phyloP scores from a whole-genome alignment of 2,113 vertebrate species.

The Budorcas taxicolor region DNA sequence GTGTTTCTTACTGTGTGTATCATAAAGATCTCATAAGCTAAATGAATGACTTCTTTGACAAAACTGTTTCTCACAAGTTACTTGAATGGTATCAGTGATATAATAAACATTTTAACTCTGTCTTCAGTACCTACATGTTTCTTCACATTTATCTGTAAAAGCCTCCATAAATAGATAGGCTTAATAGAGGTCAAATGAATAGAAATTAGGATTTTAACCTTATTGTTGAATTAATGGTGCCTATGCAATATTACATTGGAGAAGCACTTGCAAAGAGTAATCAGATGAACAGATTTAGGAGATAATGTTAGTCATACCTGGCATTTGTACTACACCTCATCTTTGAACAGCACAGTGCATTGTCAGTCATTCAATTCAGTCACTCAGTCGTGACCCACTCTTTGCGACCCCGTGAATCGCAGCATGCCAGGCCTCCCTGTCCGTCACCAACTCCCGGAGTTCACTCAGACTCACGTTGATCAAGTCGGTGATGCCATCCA shows the following conservation, averaged over 20 bases:
- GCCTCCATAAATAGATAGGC: background rate
- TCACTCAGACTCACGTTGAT: too few species aligned
- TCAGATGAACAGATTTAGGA: background rate
- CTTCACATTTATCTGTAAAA: background rate
- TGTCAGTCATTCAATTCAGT: background rate
- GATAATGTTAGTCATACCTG: background rate
- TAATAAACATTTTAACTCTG: background rate
- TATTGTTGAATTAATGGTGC: background rate
- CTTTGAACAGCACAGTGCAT: background rate
- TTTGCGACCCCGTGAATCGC: too few species aligned
- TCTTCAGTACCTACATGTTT: background rate
- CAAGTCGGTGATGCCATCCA: too few species aligned
- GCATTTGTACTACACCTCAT: background rate
- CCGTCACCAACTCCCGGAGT: too few species aligned
- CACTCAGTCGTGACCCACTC: too few species aligned
- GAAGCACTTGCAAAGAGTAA: background rate
- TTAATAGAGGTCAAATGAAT: slow-evolving; percentile 17
- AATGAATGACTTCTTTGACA: background rate
- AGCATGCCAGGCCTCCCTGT: too few species aligned
- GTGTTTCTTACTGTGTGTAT: background rate
- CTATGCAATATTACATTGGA: background rate
- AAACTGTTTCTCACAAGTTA: background rate
- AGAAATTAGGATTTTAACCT: background rate
- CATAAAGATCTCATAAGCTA: background rate
- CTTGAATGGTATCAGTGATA: background rate